Base-by-base conservation (phyloP, 1,140 invertebrate species). In the Drosophila ercepeae region DNA sequence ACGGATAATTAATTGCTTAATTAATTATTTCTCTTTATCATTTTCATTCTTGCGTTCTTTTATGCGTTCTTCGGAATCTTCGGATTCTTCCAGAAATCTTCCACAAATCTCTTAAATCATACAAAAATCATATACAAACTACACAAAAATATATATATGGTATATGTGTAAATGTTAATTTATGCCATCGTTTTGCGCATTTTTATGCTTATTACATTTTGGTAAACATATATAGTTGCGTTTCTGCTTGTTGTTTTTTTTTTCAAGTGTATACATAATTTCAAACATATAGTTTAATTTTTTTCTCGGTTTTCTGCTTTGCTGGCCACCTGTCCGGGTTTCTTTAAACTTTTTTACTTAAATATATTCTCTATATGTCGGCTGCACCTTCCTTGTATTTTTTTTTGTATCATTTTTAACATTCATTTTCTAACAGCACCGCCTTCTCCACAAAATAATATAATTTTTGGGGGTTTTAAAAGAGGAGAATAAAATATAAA, bases 1-100 rank as follows among this genome's bases (percentile, higher is more conserved):
- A 49, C 48, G 48, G 53, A 57, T 84, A 75, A 64, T 53, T 84
- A 75, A 64, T 53, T 71, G 52, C 75, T 89, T 89, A 89, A 71
- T 50, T 52, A 49, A 67, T 54, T 64, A 52, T 64, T 21, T 49
- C 23, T 65, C 32, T 45, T 48, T 57, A 39, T 61, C 34, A 48
- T 51, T 21, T 34, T 27, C n/a, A n/a, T n/a, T n/a, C n/a, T n/a
- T n/a, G n/a, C n/a, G n/a, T 25, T 36, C 48, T 55, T 21, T 34
- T 58, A 27, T 39, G 39, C 19, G n/a, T 18, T 29, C 36, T 16
- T 29, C 16, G 7, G n/a, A n/a, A n/a, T n/a, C n/a, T n/a, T n/a
- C n/a, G n/a, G n/a, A n/a, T n/a, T n/a, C n/a, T n/a, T n/a, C n/a
- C n/a, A n/a, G n/a, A n/a, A n/a, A n/a, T 18, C 3, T 13, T 9